phyloP scores from a whole-genome alignment of 2,888 invertebrate species.

The Oscheius sp. region DNA sequence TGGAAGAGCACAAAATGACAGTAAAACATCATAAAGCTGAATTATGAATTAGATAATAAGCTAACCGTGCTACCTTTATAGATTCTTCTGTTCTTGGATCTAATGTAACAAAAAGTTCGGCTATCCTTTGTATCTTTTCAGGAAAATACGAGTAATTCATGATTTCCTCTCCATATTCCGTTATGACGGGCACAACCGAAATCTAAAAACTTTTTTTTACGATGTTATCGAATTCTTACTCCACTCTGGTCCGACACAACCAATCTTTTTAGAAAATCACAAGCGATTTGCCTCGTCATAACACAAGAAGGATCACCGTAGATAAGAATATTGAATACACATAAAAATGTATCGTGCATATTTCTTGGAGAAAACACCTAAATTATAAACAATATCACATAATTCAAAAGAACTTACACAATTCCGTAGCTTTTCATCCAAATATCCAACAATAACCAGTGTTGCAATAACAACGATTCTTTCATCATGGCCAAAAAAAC shows the following conservation, averaged over 20 bases:
- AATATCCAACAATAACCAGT: slow-evolving; percentile 66
- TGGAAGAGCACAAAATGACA: slow-evolving; percentile 73
- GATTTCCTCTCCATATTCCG: slow-evolving; percentile 63
- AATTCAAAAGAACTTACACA: slow-evolving; percentile 46
- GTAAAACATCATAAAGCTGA: slow-evolving; percentile 74
- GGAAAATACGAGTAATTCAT: slow-evolving; percentile 62
- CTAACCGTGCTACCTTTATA: slow-evolving; percentile 44
- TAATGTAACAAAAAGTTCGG: slow-evolving; percentile 54
- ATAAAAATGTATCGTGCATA: slow-evolving; percentile 74
- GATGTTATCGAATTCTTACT: slow-evolving; percentile 35
- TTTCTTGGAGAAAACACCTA: slow-evolving; percentile 71
- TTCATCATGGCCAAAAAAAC: slow-evolving; percentile 59
- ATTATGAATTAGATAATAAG: slow-evolving; percentile 8
- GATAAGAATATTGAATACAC: slow-evolving; percentile 75
- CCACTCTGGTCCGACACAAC: slow-evolving; percentile 62
- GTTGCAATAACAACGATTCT: slow-evolving; percentile 67
- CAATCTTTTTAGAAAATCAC: slow-evolving; percentile 74
- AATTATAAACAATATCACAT: neutral
- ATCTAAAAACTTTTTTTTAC: slow-evolving; percentile 30
- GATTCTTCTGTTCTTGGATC: slow-evolving; percentile 66
- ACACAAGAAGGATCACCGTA: slow-evolving; percentile 70
- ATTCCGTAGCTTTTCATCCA: slow-evolving; percentile 63
- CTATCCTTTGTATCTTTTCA: slow-evolving; percentile 60
- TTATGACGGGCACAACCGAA: slow-evolving; percentile 52
- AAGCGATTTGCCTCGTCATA: slow-evolving; percentile 74